A percentile compares a stretch with the other conserved stretches of the same genome.
phyloP scores from a whole-genome alignment of 2,797 vertebrate genomes.

The Scleropages formosus region DNA sequence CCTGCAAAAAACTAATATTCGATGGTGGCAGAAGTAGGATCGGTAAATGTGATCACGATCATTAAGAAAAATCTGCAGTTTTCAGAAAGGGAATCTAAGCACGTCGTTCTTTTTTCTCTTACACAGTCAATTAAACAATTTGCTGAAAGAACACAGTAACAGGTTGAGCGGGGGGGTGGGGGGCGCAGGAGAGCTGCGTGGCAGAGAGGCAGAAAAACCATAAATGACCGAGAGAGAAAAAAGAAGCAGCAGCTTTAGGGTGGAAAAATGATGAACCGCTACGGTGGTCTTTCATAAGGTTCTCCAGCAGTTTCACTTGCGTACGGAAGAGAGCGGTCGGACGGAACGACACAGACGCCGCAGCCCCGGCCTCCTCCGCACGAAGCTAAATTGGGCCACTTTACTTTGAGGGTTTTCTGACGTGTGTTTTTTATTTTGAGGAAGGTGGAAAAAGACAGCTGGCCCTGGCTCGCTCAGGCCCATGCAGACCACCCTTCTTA shows the following conservation, averaged over 20 bases:
- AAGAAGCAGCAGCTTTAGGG: too few species aligned
- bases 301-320: too few species aligned
- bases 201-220: not conserved
- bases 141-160: not conserved
- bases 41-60: not conserved
- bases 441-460: constrained; percentile 47
- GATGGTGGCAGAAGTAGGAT: not conserved
- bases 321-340: too few species aligned
- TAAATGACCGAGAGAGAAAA: too few species aligned
- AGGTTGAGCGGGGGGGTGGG: not conserved
- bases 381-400: not conserved
- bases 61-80: not conserved
- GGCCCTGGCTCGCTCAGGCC: not conserved
- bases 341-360: not conserved
- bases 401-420: constrained; percentile 25
- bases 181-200: not conserved
- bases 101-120: not conserved
- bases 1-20: not conserved
- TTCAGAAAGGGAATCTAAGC: not conserved
- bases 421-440: constrained; percentile 16
- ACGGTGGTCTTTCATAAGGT: too few species aligned
- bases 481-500: not conserved
- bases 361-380: not conserved
- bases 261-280: too few species aligned
- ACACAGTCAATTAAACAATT: constrained; percentile 3